These are phyloP conservation scores for Drosophila bipectinata DNA, from an alignment of 1,140 invertebrate species.

Conservation along the genomic window DNA sequence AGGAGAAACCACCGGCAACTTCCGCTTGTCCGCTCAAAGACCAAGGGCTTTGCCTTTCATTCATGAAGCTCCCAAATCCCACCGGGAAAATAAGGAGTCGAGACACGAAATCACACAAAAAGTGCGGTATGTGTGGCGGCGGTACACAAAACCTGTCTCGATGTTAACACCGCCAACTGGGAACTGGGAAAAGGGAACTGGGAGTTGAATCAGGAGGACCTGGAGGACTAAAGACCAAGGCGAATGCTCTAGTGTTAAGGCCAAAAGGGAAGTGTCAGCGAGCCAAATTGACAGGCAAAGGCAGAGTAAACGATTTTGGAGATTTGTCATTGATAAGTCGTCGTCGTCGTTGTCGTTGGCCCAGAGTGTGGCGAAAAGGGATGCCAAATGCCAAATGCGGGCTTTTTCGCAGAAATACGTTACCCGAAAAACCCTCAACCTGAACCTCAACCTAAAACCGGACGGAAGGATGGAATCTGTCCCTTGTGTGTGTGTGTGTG, in stretches of 20 bases:
- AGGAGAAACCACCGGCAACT: slow-evolving; percentile 38
- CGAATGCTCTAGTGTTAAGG: slow-evolving; percentile 44
- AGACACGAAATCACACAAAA: slow-evolving; percentile 53
- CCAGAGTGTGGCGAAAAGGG: slow-evolving; percentile 66
- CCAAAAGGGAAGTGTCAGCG: slow-evolving; percentile 70
- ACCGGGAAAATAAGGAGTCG: slow-evolving; percentile 72
- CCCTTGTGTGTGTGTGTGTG: slow-evolving; percentile 74
- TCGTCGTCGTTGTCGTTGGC: slow-evolving; percentile 73
- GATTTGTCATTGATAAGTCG: slow-evolving; percentile 82
- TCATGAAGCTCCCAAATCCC: slow-evolving; percentile 73
- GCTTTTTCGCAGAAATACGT: slow-evolving; percentile 70
- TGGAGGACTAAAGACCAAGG: slow-evolving; percentile 6
- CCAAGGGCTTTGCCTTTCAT: slow-evolving; percentile 64
- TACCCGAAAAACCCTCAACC: slow-evolving; percentile 20
- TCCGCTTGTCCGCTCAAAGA: slow-evolving; percentile 62
- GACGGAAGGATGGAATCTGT: slow-evolving; percentile 51
- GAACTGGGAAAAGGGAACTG: slow-evolving; percentile 6
- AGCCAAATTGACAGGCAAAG: slow-evolving; percentile 78
- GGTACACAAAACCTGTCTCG: slow-evolving; percentile 60
- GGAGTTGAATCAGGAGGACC: background rate
- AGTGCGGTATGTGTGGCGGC: slow-evolving; percentile 59
- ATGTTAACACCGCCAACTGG: slow-evolving; percentile 52
- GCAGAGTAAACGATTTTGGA: slow-evolving; percentile 80
- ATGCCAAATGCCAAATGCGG: slow-evolving; percentile 59
- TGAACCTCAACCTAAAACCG: slow-evolving; percentile 6